phyloP scores from a whole-genome alignment of 2,113 vertebrate genomes.

The Ia io region DNA sequence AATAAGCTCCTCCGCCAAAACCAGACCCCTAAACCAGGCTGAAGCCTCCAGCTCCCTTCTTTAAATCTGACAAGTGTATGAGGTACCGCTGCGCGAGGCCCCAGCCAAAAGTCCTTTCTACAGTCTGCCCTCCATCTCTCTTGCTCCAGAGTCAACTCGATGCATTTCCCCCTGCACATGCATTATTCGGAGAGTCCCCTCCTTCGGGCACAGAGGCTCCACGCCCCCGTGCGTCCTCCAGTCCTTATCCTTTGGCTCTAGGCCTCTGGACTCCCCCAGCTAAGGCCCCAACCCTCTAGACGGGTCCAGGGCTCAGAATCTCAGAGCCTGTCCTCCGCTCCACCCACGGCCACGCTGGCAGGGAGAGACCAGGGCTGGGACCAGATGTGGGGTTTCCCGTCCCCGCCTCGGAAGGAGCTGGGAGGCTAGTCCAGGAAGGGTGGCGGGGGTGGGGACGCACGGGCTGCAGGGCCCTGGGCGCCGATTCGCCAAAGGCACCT shows the following conservation, averaged over 20 bases:
- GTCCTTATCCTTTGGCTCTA: neutral
- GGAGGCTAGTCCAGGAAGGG: neutral
- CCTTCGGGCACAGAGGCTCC: neutral
- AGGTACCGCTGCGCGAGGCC: neutral
- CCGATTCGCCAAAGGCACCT: neutral
- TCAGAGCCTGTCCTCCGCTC: neutral
- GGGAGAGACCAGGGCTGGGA: neutral
- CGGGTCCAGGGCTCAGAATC: neutral
- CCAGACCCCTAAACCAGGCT: neutral
- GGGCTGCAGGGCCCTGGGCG: neutral
- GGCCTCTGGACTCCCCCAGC: neutral
- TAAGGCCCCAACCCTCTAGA: neutral
- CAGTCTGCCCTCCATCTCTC: neutral
- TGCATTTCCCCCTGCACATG: neutral
- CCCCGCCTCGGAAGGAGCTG: neutral
- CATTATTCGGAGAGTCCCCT: neutral
- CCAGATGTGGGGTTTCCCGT: constrained; percentile 14
- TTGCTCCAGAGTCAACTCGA: neutral
- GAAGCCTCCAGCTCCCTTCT: neutral
- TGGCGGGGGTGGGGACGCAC: neutral
- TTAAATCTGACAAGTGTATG: neutral
- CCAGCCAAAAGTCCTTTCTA: neutral
- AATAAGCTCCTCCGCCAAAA: neutral
- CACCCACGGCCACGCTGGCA: constrained; percentile 51
- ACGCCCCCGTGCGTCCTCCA: neutral